phyloP scores from a whole-genome alignment of 2,888 invertebrate genomes.

The Terebella lapidaria region DNA sequence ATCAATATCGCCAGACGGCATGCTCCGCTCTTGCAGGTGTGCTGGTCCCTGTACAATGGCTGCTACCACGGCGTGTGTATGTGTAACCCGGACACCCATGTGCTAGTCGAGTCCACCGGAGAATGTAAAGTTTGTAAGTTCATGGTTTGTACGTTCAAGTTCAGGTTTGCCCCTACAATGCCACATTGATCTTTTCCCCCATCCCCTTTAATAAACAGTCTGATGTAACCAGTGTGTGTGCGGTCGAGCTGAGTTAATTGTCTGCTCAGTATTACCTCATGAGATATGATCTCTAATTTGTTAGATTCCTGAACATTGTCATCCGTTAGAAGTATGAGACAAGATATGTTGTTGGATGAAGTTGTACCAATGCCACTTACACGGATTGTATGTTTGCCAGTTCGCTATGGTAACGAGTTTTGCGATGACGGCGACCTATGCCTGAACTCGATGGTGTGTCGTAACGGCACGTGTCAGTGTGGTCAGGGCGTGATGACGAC shows the following conservation, averaged over 20 bases:
- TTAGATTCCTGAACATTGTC: too few relatives aligned
- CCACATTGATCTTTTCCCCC: background rate
- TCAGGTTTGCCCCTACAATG: background rate
- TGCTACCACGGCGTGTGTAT: slow-evolving; percentile 1
- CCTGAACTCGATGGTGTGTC: slow-evolving; percentile 5
- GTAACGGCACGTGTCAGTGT: slow-evolving; percentile 6
- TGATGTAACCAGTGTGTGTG: too few relatives aligned
- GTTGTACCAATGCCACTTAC: too few relatives aligned
- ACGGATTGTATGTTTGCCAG: too few relatives aligned
- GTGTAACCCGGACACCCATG: background rate
- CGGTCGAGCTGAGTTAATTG: background rate
- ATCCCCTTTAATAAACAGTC: too few relatives aligned
- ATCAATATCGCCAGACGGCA: too few relatives aligned
- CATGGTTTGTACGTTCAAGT: background rate
- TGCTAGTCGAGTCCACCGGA: background rate
- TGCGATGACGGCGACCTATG: slow-evolving; percentile 1
- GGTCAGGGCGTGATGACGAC: slow-evolving; percentile 1
- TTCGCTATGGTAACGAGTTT: background rate
- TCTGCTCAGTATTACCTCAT: background rate
- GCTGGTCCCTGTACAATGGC: background rate
- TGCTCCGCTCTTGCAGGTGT: background rate
- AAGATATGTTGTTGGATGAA: too few relatives aligned
- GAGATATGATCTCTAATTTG: background rate
- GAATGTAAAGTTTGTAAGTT: background rate
- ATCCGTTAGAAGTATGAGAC: too few relatives aligned